A percentile compares a stretch with the other conserved stretches of the same genome.
Evolutionary conservation across 23 tunicate species (phyloP).

Genomic region (Ciona savignyi): DNA sequence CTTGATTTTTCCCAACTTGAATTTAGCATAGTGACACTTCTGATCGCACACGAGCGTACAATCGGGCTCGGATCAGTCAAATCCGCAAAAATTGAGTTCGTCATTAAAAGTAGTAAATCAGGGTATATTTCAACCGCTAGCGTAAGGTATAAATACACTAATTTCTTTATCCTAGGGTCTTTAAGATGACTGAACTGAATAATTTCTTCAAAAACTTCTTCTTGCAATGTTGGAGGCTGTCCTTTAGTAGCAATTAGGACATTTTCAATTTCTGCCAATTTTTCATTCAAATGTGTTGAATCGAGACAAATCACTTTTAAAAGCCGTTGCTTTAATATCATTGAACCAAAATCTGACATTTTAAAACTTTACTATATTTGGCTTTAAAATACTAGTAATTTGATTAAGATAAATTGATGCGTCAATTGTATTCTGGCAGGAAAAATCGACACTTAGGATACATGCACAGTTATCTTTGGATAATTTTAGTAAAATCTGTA

Average conservation of each 20-base stretch:
- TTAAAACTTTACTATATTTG: no score
- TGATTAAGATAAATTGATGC: no score
- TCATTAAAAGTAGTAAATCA: neutral
- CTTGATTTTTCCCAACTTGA: neutral
- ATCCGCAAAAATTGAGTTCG: neutral
- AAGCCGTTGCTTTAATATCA: neutral
- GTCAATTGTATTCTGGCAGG: no score
- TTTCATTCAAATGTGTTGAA: neutral
- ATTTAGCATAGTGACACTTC: neutral
- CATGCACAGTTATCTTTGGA: no score
- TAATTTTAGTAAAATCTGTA: no score
- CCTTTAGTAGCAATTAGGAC: neutral
- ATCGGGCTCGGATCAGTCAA: neutral
- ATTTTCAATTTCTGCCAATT: neutral
- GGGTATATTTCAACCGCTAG: neutral
- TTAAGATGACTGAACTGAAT: neutral
- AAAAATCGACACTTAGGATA: no score
- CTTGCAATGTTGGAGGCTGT: neutral
- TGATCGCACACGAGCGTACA: neutral
- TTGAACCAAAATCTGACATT: neutral
- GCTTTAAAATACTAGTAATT: no score
- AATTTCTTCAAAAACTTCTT: neutral
- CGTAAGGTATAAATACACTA: constrained; percentile 1
- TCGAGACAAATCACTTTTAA: neutral
- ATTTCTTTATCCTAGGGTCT: neutral